Percentiles rank a stretch among this genome's conserved stretches.
Conservation (phyloP, 1,140 invertebrate species). For the Nephila pilipes region DNA sequence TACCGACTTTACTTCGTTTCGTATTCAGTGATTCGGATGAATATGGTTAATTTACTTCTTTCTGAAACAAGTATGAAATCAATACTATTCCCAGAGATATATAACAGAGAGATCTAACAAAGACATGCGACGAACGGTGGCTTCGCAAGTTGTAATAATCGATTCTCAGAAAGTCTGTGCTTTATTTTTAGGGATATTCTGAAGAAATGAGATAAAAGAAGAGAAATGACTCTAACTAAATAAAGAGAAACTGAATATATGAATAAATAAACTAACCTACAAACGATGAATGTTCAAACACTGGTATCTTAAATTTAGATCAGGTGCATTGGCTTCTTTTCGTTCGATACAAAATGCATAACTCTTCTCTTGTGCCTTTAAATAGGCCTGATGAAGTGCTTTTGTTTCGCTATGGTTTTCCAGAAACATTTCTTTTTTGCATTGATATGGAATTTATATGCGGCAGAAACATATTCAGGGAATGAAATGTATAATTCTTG, state of each 20-base stretch:
- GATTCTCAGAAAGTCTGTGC: neutral
- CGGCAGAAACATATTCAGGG: no score
- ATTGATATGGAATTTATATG: no score
- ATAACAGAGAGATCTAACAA: neutral
- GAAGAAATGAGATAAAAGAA: neutral
- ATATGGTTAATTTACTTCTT: conserved; percentile 38
- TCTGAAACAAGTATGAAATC: neutral
- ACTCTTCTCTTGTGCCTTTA: neutral
- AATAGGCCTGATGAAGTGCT: neutral
- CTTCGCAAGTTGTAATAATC: neutral
- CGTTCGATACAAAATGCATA: neutral
- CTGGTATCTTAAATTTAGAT: conserved; percentile 29
- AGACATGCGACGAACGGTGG: neutral
- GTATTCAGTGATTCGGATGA: neutral
- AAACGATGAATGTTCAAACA: conserved; percentile 33
- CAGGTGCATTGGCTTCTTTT: neutral
- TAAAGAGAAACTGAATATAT: conserved; percentile 22
- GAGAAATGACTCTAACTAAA: neutral
- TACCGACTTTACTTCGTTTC: neutral
- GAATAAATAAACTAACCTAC: conserved; percentile 25
- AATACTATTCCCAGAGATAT: neutral
- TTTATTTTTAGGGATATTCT: conserved; percentile 17
- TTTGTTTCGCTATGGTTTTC: no score
- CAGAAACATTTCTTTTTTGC: no score
- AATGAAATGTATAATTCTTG: no score